Base-by-base conservation (phyloP, 1,140 invertebrate genomes). In the Micrasema minimum region DNA sequence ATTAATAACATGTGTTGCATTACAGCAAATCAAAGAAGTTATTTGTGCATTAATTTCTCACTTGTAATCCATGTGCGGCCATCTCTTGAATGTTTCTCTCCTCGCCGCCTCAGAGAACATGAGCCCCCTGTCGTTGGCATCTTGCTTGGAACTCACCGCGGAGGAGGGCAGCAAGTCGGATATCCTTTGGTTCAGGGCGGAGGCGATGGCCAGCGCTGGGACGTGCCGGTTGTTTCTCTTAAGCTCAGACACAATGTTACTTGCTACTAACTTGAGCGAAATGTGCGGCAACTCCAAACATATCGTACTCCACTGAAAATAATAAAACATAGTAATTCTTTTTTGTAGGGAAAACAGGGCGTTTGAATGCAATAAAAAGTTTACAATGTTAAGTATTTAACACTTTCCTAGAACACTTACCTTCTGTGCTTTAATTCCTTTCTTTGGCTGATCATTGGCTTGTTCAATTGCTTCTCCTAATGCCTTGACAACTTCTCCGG, bases 21-120 rank as follows among this genome's bases (percentile, higher is more conserved):
- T n/a, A n/a, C n/a, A n/a, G n/a, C n/a, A n/a, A n/a, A n/a, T n/a
- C n/a, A n/a, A n/a, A n/a, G n/a, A n/a, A n/a, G n/a, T n/a, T n/a
- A n/a, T n/a, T n/a, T n/a, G n/a, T n/a, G n/a, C n/a, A n/a, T n/a
- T n/a, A 35, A 66, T 64, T 74, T 83, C 87, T 84, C 85, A 95
- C 93, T 96, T 96, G 84, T 97, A 97, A 83, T 96, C 95, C 93
- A 96, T 96, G 79, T 97, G 96, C 43, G 96, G 96, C 96, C 96
- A 98, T 79, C 93, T 90, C 69, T 89, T 90, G 82, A 97, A 98
- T 0, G 96, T 97, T 77, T 95, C 91, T 72, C 93, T 86, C 43
- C 96, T 87, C 48, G 93, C 91, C 1, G 93, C 92, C 83, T 98
- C 96, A 71, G 93, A 96, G 79, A 93, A 95, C 95, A 98, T 97